These are phyloP conservation scores for Rhimphoctona megacephalus DNA, from an alignment of 2,888 invertebrate species.

Conservation along the genomic window DNA sequence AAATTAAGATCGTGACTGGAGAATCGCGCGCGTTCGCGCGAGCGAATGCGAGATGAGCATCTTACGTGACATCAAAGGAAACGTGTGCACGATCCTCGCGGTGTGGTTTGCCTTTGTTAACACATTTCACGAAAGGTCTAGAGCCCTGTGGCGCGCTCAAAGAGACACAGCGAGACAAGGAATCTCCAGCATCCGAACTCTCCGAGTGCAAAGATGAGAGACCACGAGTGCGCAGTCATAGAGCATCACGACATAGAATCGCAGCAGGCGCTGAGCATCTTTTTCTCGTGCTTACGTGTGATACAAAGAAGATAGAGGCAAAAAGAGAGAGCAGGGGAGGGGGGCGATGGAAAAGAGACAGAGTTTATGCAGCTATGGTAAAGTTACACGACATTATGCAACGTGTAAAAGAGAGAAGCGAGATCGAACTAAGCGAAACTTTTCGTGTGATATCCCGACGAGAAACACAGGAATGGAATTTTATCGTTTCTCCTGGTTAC, in stretches of 20 bases:
- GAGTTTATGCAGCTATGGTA: conserved; percentile 12
- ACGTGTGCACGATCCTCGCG: conserved; percentile 42
- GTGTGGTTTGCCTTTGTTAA: conserved; percentile 39
- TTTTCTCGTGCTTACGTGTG: not conserved
- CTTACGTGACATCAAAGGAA: conserved; percentile 65
- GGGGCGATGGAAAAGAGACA: not conserved
- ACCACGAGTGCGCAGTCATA: conserved; percentile 3
- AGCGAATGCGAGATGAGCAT: conserved; percentile 49
- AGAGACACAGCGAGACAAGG: conserved; percentile 11
- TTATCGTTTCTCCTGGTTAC: conserved; percentile 23
- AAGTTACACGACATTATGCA: conserved; percentile 57
- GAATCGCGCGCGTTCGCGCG: conserved; percentile 39
- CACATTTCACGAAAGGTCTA: conserved; percentile 64
- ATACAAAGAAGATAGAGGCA: conserved; percentile 11
- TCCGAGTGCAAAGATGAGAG: conserved; percentile 11
- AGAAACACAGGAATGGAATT: conserved; percentile 46
- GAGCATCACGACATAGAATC: conserved; percentile 15
- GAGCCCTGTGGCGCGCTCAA: conserved; percentile 31
- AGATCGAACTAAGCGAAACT: conserved; percentile 57
- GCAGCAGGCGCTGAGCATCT: not conserved
- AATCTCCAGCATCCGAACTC: conserved; percentile 10
- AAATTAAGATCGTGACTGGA: conserved; percentile 66
- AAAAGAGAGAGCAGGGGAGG: conserved; percentile 8
- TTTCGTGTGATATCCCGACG: conserved; percentile 21
- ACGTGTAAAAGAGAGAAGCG: conserved; percentile 57